Evolutionary conservation across 1,140 invertebrate species (phyloP).

Genomic region (Drosophila kepulauana): DNA sequence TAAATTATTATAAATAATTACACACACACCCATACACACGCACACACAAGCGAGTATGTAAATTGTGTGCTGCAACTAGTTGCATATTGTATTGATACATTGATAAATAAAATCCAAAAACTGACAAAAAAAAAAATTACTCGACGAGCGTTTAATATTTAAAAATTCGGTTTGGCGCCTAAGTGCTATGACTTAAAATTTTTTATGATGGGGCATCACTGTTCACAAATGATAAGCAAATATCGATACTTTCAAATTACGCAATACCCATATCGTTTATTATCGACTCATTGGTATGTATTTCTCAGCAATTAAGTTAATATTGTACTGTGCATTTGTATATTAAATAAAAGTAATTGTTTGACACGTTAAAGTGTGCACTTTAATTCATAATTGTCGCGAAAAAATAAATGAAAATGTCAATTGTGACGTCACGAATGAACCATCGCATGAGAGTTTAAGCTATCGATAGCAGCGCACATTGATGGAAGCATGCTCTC

Average conservation of each 20-base stretch:
- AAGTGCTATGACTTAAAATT: not conserved
- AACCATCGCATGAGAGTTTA: not conserved
- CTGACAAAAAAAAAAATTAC: conserved; percentile 3
- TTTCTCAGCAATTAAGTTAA: no score
- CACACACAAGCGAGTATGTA: conserved; percentile 16
- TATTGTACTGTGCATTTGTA: no score
- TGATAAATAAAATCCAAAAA: conserved; percentile 49
- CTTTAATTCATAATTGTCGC: no score
- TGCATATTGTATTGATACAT: conserved; percentile 42
- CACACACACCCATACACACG: conserved; percentile 17
- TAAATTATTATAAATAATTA: conserved; percentile 68
- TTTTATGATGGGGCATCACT: not conserved
- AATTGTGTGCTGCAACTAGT: conserved; percentile 33
- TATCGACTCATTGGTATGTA: no score
- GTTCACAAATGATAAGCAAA: not conserved
- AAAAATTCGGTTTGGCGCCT: conserved; percentile 1
- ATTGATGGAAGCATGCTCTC: not conserved
- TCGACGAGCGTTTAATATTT: not conserved
- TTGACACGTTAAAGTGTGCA: no score
- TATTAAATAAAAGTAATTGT: no score
- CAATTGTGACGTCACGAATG: not conserved
- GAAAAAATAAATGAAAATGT: not conserved
- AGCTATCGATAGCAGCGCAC: conserved; percentile 16
- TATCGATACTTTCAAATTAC: no score
- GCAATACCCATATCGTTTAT: no score